Percentiles rank a stretch among this genome's conserved stretches.
phyloP scores from a whole-genome alignment of 2,797 vertebrate genomes.

The Diceros bicornis region DNA sequence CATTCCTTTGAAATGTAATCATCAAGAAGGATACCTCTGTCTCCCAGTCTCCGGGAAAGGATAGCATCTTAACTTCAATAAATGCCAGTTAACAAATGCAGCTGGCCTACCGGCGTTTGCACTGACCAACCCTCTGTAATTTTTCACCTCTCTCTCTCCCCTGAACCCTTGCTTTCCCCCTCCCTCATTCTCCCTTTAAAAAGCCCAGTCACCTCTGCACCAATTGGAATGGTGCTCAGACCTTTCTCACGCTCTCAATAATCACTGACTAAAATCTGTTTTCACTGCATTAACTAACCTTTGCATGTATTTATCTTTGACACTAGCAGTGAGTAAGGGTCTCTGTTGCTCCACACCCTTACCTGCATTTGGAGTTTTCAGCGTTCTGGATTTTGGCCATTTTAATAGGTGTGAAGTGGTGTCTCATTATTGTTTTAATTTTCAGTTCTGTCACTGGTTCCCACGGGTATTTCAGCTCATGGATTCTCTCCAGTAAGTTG shows the following conservation, averaged over 20 bases:
- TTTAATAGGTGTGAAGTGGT: not conserved
- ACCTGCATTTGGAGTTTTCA: not conserved
- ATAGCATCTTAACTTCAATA: not conserved
- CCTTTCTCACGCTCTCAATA: not conserved
- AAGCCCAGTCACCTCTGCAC: not conserved
- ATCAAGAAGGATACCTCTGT: not conserved
- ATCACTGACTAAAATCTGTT: not conserved
- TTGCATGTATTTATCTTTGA: not conserved
- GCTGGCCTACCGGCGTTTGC: not conserved
- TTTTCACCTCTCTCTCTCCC: not conserved
- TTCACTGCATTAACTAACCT: not conserved
- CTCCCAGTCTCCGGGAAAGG: not conserved
- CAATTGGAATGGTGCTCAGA: not conserved
- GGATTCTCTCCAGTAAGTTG: not conserved
- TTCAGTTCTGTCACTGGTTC: not conserved
- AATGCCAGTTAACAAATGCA: not conserved
- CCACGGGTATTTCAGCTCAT: not conserved
- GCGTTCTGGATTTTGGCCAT: not conserved
- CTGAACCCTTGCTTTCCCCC: not conserved
- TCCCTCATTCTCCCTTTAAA: not conserved
- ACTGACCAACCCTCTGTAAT: not conserved
- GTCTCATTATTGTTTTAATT: not conserved
- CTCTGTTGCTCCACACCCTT: not conserved
- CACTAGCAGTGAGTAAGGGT: not conserved
- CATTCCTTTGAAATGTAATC: not conserved